A percentile compares a stretch with the other conserved stretches of the same genome.
phyloP scores from a whole-genome alignment of 2,888 invertebrate genomes.

The Tiliacea citrago region DNA sequence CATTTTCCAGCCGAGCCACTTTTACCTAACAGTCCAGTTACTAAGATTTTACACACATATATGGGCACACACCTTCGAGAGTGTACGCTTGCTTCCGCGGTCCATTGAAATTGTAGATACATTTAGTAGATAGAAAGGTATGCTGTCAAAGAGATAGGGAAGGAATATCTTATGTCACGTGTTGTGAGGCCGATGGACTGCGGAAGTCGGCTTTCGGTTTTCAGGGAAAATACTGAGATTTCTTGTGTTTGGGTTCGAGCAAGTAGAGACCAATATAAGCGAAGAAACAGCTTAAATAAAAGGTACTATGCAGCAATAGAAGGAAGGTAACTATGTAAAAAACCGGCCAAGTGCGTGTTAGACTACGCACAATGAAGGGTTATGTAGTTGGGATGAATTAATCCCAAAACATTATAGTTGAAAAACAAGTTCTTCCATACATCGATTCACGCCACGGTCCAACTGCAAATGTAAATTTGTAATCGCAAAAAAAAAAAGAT shows the following conservation, averaged over 20 bases:
- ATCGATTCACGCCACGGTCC: too few relatives aligned
- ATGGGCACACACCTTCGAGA: conserved; percentile 57
- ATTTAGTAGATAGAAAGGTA: conserved; percentile 20
- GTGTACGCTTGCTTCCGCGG: conserved; percentile 37
- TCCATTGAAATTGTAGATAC: conserved; percentile 34
- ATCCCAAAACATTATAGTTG: too few relatives aligned
- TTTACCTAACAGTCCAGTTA: conserved; percentile 66
- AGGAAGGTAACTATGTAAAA: too few relatives aligned
- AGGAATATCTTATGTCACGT: conserved; percentile 8
- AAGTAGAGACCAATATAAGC: neutral
- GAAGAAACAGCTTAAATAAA: neutral
- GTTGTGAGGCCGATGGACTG: neutral
- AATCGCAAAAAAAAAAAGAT: too few relatives aligned
- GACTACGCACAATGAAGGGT: too few relatives aligned
- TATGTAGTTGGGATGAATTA: too few relatives aligned
- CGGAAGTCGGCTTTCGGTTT: neutral
- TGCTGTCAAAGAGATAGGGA: conserved; percentile 32
- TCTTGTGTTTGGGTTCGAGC: neutral
- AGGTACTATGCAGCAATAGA: too few relatives aligned
- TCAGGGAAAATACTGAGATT: neutral
- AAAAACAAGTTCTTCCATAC: too few relatives aligned
- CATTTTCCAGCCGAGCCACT: conserved; percentile 68
- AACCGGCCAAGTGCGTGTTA: too few relatives aligned
- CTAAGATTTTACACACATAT: conserved; percentile 62
- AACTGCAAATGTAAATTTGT: too few relatives aligned